Evolutionary conservation across 2,113 vertebrate species (phyloP).

Genomic region (Stigmatopora nigra): DNA sequence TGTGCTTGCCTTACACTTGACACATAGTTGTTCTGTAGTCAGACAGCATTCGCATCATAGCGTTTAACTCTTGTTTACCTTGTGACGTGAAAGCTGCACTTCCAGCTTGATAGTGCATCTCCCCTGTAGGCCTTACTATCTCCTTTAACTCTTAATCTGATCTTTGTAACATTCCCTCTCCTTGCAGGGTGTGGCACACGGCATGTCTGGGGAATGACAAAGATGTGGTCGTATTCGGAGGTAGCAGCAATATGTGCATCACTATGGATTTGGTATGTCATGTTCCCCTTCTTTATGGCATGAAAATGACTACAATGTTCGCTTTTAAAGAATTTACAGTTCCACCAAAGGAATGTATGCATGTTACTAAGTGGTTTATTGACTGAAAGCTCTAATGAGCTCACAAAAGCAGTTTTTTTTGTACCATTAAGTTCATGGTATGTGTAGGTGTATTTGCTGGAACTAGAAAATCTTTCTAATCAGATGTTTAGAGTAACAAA

Average conservation of each 20-base stretch:
- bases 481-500: background rate
- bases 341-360: background rate
- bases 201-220: conserved; percentile 82
- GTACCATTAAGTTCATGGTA: background rate
- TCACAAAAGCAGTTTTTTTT: background rate
- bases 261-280: conserved; percentile 81
- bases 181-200: conserved; percentile 82
- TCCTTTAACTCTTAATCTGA: background rate
- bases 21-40: background rate
- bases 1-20: background rate
- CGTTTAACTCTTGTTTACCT: background rate
- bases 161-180: background rate
- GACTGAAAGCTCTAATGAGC: conserved; percentile 3
- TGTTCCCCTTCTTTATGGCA: background rate
- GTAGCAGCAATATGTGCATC: conserved; percentile 81
- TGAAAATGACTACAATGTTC: background rate
- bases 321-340: background rate
- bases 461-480: background rate
- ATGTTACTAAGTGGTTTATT: conserved; percentile 22
- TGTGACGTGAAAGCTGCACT: background rate
- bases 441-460: background rate
- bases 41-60: background rate
- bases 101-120: background rate
- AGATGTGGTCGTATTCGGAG: conserved; percentile 91
- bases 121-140: no score